Conservation (phyloP, 2,113 vertebrate genomes). For the Cervus canadensis region DNA sequence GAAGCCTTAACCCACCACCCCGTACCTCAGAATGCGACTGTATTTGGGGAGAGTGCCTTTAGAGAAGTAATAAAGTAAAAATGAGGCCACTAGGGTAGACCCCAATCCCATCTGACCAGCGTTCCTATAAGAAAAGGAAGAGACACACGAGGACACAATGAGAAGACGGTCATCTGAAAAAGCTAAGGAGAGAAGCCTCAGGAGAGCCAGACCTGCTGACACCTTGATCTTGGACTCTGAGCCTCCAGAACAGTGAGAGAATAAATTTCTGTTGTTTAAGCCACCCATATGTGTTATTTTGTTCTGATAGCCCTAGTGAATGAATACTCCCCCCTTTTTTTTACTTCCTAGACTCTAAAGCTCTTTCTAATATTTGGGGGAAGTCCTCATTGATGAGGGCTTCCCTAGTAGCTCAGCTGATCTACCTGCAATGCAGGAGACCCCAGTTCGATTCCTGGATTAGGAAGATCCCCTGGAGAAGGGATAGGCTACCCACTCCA, state of each 20-base stretch:
- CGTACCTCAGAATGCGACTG: background rate
- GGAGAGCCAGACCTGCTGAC: background rate
- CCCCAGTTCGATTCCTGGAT: background rate
- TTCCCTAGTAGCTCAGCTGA: background rate
- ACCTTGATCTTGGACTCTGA: background rate
- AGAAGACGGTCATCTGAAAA: background rate
- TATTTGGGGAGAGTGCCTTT: background rate
- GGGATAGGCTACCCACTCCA: background rate
- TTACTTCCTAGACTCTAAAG: background rate
- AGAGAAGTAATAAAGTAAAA: background rate
- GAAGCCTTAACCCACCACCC: background rate
- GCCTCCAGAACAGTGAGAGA: background rate
- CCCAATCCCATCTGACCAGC: background rate
- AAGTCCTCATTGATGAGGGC: background rate
- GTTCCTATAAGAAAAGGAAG: background rate
- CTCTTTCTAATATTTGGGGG: background rate
- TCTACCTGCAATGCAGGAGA: background rate
- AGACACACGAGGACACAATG: background rate
- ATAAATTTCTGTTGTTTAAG: background rate
- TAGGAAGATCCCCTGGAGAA: background rate
- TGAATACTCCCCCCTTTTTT: background rate
- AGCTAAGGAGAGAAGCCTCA: background rate
- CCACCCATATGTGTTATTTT: background rate
- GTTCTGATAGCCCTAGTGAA: background rate
- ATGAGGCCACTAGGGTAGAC: background rate